Percentiles rank a stretch among this genome's conserved stretches.
These are phyloP conservation scores for Epinotia bilunana DNA, from an alignment of 2,888 invertebrate genomes.

Conservation along the genomic window DNA sequence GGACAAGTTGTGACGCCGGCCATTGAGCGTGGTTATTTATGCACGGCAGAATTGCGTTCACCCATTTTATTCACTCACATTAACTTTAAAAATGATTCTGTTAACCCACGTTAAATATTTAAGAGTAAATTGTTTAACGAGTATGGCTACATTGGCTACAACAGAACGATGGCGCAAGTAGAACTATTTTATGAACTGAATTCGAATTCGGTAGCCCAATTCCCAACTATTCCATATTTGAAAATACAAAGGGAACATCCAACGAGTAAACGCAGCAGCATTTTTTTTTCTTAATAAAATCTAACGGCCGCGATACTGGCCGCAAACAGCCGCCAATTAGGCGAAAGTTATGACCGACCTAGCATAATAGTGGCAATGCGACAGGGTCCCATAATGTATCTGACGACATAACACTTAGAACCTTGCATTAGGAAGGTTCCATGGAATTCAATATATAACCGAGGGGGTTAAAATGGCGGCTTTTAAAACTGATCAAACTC, in stretches of 20 bases:
- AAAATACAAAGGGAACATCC: conserved; percentile 27
- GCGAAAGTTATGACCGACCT: conserved; percentile 36
- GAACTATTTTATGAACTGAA: conserved; percentile 1
- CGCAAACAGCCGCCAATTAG: conserved; percentile 45
- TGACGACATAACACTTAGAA: conserved; percentile 40
- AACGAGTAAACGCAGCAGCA: conserved; percentile 8
- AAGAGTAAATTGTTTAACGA: background rate
- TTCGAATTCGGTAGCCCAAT: conserved; percentile 1
- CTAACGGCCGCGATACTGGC: conserved; percentile 39
- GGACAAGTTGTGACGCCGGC: conserved; percentile 62
- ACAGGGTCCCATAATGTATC: conserved; percentile 40
- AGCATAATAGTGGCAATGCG: conserved; percentile 40
- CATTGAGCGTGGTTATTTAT: conserved; percentile 63
- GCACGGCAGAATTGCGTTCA: conserved; percentile 55
- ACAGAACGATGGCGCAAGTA: background rate
- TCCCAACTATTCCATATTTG: conserved; percentile 20
- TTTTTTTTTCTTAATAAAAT: conserved; percentile 43
- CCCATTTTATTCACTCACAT: conserved; percentile 51
- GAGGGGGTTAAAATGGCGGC: conserved; percentile 59
- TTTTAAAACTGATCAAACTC: conserved; percentile 66
- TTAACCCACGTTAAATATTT: conserved; percentile 5
- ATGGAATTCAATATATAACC: conserved; percentile 63
- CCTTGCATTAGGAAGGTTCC: conserved; percentile 12
- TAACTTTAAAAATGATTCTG: conserved; percentile 36
- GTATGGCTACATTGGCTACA: background rate